Evolutionary conservation across 2,888 invertebrate genomes (phyloP).

Genomic region (Eupithecia pulchellata): DNA sequence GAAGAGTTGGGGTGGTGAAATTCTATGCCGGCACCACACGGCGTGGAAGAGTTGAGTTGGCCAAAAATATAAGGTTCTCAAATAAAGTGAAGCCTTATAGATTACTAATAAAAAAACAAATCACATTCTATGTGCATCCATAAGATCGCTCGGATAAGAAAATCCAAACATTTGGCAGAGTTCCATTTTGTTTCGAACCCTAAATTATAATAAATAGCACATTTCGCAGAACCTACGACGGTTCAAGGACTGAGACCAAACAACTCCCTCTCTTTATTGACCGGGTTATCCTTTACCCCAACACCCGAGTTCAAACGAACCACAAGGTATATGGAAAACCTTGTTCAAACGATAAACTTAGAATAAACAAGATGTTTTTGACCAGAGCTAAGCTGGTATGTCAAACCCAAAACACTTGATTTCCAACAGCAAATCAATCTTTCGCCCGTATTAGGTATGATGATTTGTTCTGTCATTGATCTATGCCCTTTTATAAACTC

Average conservation of each 20-base stretch:
- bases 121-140: neutral
- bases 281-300: neutral
- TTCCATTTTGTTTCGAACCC: neutral
- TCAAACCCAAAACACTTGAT: no score
- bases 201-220: neutral
- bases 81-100: neutral
- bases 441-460: no score
- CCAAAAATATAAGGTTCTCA: neutral
- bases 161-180: neutral
- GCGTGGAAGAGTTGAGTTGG: no score
- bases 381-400: no score
- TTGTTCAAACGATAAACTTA: no score
- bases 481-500: no score
- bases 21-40: no score
- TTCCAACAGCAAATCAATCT: no score
- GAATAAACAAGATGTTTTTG: no score
- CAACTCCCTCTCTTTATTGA: neutral
- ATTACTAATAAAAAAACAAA: constrained; percentile 5
- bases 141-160: neutral
- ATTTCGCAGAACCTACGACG: neutral
- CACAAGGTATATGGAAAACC: no score
- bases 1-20: no score
- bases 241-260: neutral
- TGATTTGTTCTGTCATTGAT: no score
- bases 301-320: neutral